Evolutionary conservation across 2,797 vertebrate species (phyloP).

Genomic region (Alcedo quadribrachys): DNA sequence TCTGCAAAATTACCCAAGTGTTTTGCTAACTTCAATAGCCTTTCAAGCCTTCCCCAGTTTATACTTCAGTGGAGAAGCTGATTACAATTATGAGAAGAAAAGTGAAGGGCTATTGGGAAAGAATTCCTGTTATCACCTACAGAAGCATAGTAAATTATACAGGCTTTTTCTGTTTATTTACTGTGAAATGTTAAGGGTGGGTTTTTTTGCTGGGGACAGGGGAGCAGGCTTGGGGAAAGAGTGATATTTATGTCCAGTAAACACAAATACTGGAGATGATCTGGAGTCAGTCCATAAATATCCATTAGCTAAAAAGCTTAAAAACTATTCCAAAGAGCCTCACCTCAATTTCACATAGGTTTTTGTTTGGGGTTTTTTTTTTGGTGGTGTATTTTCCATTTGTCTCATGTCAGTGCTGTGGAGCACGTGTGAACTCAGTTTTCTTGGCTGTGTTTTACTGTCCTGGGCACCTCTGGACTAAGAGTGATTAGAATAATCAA

Average conservation of each 20-base stretch:
- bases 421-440: background rate
- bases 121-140: background rate
- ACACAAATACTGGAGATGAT: background rate
- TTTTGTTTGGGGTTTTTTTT: background rate
- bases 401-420: background rate
- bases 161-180: background rate
- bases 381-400: background rate
- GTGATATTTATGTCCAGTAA: background rate
- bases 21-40: background rate
- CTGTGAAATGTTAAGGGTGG: background rate
- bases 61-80: background rate
- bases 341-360: background rate
- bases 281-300: background rate
- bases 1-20: background rate
- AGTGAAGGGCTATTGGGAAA: background rate
- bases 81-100: background rate
- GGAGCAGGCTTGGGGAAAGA: background rate
- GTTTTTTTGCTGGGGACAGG: rapidly evolving
- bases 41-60: background rate
- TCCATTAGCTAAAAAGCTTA: background rate
- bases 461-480: background rate
- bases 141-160: background rate
- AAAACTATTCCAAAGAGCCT: background rate
- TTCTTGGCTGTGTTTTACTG: background rate
- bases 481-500: background rate